phyloP scores from a whole-genome alignment of 1,140 invertebrate species.

The Aricia agestis region DNA sequence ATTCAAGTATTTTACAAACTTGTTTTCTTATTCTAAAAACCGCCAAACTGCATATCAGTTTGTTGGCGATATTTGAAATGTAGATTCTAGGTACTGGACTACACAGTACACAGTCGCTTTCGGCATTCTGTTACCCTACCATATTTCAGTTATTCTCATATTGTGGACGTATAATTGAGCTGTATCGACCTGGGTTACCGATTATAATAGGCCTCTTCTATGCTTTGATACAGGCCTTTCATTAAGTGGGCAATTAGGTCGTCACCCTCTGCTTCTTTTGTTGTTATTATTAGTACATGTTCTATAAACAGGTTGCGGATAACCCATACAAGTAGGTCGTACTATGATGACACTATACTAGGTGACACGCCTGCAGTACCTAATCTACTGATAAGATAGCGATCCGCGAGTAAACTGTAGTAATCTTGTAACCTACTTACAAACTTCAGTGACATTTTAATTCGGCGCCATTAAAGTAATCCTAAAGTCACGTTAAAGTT shows the following conservation, averaged over 20 bases:
- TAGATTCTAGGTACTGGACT: too few species aligned
- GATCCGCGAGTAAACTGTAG: conserved; percentile 4
- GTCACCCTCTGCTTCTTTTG: not conserved
- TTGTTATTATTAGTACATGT: conserved; percentile 1
- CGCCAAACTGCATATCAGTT: too few species aligned
- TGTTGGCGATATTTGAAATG: too few species aligned
- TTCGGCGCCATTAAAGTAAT: not conserved
- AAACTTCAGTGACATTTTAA: conserved; percentile 1
- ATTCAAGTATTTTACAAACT: too few species aligned
- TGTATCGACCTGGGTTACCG: not conserved
- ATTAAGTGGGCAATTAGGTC: conserved; percentile 2
- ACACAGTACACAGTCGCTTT: too few species aligned
- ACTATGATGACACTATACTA: conserved; percentile 6
- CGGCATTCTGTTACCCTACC: too few species aligned
- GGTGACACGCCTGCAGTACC: not conserved
- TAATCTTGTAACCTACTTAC: conserved; percentile 5
- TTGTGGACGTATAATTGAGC: not conserved
- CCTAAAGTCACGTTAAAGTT: too few species aligned
- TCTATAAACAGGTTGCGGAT: conserved; percentile 1
- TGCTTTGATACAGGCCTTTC: conserved; percentile 2
- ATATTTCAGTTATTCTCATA: not conserved
- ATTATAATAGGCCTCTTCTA: not conserved
- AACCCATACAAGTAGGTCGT: conserved; percentile 10
- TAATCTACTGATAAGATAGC: conserved; percentile 17
- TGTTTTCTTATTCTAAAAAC: too few species aligned